Conservation (phyloP, 2,888 invertebrate species). For the Agrotis ipsilon region DNA sequence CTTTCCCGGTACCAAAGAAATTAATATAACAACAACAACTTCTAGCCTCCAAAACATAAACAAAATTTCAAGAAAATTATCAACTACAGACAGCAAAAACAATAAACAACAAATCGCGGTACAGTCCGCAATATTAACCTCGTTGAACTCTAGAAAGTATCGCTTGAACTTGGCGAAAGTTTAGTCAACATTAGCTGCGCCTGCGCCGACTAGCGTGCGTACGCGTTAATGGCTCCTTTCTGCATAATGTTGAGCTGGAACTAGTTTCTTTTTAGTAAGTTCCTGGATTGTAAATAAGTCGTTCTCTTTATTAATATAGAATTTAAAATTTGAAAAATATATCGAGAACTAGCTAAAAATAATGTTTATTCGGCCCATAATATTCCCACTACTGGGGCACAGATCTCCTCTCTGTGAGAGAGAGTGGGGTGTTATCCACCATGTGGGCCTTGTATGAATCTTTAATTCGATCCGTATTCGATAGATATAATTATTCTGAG, state of each 20-base stretch:
- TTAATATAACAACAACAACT: not conserved
- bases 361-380: no score
- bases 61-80: not conserved
- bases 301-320: no score
- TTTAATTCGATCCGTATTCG: no score
- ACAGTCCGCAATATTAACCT: constrained; percentile 57
- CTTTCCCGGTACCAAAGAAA: not conserved
- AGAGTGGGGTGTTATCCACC: no score
- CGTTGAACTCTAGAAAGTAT: constrained; percentile 61
- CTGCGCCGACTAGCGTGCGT: constrained; percentile 29
- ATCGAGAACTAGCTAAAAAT: no score
- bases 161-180: constrained; percentile 59
- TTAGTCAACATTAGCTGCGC: constrained; percentile 38
- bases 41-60: not conserved
- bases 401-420: no score
- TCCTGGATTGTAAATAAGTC: constrained; percentile 17
- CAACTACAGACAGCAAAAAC: constrained; percentile 19
- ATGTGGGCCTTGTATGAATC: no score
- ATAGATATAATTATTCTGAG: no score
- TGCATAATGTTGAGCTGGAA: constrained; percentile 46
- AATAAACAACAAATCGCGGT: constrained; percentile 37
- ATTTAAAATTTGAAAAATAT: no score
- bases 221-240: constrained; percentile 51
- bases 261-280: constrained; percentile 43
- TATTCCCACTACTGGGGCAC: no score